Conservation (phyloP, 2,888 invertebrate species). For the Malachius bipustulatus region DNA sequence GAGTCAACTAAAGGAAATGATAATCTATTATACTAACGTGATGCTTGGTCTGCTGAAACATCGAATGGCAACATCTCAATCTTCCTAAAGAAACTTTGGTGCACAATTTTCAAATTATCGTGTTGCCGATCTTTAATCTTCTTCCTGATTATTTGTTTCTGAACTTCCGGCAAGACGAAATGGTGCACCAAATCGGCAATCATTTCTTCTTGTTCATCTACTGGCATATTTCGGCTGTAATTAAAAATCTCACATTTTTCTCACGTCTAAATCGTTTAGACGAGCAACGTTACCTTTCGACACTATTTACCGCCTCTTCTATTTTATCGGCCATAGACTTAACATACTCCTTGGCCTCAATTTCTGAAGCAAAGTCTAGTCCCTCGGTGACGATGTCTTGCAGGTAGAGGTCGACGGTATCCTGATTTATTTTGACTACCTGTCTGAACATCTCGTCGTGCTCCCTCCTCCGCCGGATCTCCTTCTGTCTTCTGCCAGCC, state of each 20-base stretch:
- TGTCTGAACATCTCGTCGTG: slow-evolving; percentile 74
- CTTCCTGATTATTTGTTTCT: slow-evolving; percentile 35
- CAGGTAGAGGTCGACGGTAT: slow-evolving; percentile 50
- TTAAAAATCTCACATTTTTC: slow-evolving; percentile 9
- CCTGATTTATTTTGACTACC: slow-evolving; percentile 47
- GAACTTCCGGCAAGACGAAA: slow-evolving; percentile 45
- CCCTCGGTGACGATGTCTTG: slow-evolving; percentile 50
- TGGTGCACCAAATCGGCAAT: slow-evolving; percentile 48
- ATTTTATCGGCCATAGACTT: slow-evolving; percentile 43
- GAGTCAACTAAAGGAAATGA: too few relatives aligned
- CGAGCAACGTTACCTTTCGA: neutral
- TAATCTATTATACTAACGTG: too few relatives aligned
- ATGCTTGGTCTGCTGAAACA: too few relatives aligned
- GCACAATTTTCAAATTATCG: slow-evolving; percentile 34
- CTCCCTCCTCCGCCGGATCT: slow-evolving; percentile 56
- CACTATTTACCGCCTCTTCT: slow-evolving; percentile 34
- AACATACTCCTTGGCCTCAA: slow-evolving; percentile 43
- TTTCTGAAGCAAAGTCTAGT: slow-evolving; percentile 44
- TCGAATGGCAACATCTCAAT: neutral
- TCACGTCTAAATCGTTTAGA: neutral
- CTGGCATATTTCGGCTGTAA: slow-evolving; percentile 9
- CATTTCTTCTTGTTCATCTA: slow-evolving; percentile 41
- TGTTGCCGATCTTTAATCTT: slow-evolving; percentile 33
- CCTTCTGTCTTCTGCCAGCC: slow-evolving; percentile 64
- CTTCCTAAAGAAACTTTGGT: slow-evolving; percentile 30